A percentile compares a stretch with the other conserved stretches of the same genome.
These are phyloP conservation scores for Cyprinodon tularosa DNA, from an alignment of 2,113 vertebrate genomes.

Conservation along the genomic window DNA sequence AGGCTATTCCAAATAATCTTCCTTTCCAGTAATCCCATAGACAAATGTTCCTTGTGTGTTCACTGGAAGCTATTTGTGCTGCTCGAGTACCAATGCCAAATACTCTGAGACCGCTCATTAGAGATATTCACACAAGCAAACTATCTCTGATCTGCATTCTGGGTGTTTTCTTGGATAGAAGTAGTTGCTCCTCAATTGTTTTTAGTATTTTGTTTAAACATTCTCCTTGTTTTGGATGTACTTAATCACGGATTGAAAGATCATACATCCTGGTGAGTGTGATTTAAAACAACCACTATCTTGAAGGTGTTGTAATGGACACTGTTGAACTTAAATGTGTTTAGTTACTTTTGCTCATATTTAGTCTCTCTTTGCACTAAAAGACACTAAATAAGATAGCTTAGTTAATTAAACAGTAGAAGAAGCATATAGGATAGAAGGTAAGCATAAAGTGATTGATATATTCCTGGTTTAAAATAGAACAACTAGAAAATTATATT, in stretches of 20 bases:
- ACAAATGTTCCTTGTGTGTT: background rate
- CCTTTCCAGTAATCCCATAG: background rate
- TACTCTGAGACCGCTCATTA: background rate
- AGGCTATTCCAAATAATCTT: background rate
- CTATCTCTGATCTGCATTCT: background rate
- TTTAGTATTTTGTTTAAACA: background rate
- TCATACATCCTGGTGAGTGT: background rate
- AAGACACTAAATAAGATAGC: background rate
- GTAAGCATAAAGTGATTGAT: no score
- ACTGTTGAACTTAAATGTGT: background rate
- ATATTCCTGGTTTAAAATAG: no score
- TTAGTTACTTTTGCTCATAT: background rate
- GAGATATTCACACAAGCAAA: background rate
- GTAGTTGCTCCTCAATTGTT: background rate
- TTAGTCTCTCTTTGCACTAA: background rate
- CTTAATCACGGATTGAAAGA: background rate
- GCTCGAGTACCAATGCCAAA: background rate
- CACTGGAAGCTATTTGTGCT: conserved; percentile 1
- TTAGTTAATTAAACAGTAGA: background rate
- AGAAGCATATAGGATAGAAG: background rate
- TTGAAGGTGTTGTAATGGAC: background rate
- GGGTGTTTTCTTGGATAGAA: background rate
- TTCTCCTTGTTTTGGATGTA: conserved; percentile 3
- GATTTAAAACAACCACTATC: background rate
- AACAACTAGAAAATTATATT: no score